phyloP scores from a whole-genome alignment of 2,888 invertebrate species.

The Liposcelis brunnea region DNA sequence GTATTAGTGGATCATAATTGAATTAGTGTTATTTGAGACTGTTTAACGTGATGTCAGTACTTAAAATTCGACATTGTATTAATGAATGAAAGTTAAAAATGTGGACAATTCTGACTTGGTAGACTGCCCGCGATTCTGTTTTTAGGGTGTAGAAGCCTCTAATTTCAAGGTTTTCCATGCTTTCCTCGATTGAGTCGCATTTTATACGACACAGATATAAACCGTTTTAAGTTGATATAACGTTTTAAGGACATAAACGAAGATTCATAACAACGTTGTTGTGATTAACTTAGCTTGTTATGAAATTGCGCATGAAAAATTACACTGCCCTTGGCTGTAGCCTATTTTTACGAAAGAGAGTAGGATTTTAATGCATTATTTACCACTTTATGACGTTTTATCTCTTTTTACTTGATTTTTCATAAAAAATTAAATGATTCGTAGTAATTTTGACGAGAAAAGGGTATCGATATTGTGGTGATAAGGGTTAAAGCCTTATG shows the following conservation, averaged over 20 bases:
- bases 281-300: neutral
- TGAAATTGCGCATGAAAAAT: constrained; percentile 29
- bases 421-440: neutral
- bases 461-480: neutral
- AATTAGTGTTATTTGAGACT: neutral
- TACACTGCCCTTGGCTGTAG: constrained; percentile 26
- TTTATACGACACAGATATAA: too few relatives aligned
- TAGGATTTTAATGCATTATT: constrained; percentile 9
- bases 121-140: constrained; percentile 6
- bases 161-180: neutral
- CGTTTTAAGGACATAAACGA: neutral
- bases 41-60: neutral
- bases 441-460: constrained; percentile 1
- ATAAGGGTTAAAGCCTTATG: constrained; percentile 1
- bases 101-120: neutral
- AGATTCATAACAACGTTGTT: constrained; percentile 1
- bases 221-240: too few relatives aligned
- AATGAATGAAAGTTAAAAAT: neutral
- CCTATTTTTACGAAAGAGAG: constrained; percentile 17
- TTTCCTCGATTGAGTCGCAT: neutral
- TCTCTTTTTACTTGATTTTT: neutral
- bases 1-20: neutral
- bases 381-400: neutral
- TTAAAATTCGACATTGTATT: neutral
- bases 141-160: constrained; percentile 6